Conservation (phyloP, 2,888 invertebrate species). For the Hofmannophila pseudospretella region DNA sequence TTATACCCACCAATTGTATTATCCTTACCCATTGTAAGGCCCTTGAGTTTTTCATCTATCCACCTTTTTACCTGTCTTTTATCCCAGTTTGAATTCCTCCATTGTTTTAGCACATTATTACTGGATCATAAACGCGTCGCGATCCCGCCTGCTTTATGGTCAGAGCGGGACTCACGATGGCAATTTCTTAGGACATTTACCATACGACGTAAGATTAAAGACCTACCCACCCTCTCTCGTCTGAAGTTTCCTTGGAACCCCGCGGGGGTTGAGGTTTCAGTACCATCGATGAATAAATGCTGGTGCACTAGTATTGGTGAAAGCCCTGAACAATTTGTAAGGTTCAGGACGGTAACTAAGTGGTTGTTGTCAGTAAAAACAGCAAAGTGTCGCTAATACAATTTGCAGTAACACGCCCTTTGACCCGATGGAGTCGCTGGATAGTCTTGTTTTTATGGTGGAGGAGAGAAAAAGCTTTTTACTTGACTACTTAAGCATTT, state of each 20-base stretch:
- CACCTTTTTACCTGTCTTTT: no score
- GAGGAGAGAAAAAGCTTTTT: not conserved
- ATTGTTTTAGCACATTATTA: constrained; percentile 54
- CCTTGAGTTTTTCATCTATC: no score
- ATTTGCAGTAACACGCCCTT: constrained; percentile 24
- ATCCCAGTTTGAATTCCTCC: constrained; percentile 20
- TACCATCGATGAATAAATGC: not conserved
- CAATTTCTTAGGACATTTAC: constrained; percentile 67
- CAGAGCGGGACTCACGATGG: constrained; percentile 66
- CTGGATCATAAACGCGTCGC: constrained; percentile 63
- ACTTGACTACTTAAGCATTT: no score
- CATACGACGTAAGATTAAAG: not conserved
- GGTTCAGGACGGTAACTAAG: constrained; percentile 49
- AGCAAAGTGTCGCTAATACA: constrained; percentile 42
- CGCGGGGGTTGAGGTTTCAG: not conserved
- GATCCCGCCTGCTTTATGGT: constrained; percentile 57
- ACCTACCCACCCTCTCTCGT: not conserved
- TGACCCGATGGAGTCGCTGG: constrained; percentile 11
- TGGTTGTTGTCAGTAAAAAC: constrained; percentile 37
- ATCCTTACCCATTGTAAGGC: no score
- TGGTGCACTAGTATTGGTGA: constrained; percentile 34
- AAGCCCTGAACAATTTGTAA: constrained; percentile 56
- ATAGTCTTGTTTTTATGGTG: not conserved
- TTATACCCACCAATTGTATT: no score
- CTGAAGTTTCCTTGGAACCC: not conserved